Percentiles rank a stretch among this genome's conserved stretches.
phyloP scores from a whole-genome alignment of 2,113 vertebrate species.

The Bettongia penicillata region DNA sequence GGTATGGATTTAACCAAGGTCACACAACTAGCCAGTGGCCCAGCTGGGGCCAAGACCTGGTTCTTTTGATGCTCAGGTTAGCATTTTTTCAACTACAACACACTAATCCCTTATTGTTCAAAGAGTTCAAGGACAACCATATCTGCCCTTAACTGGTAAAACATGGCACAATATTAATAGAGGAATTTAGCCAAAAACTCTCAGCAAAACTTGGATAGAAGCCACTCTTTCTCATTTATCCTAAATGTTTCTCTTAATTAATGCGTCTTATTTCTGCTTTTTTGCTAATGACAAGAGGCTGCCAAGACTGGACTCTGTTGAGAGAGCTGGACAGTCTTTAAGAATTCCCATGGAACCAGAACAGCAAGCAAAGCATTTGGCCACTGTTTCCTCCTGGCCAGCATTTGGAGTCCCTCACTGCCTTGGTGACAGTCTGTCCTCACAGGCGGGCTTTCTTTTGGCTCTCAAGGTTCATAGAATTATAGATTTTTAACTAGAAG shows the following conservation, averaged over 20 bases:
- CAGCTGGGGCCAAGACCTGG: not conserved
- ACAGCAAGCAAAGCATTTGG: not conserved
- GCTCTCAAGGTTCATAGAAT: not conserved
- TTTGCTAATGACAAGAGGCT: constrained; percentile 28
- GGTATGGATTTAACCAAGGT: not conserved
- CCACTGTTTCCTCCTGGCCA: not conserved
- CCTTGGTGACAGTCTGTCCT: not conserved
- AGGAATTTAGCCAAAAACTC: not conserved
- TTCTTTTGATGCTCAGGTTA: not conserved
- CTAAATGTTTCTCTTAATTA: not conserved
- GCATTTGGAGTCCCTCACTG: not conserved
- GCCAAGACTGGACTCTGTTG: constrained; percentile 2
- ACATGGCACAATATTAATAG: not conserved
- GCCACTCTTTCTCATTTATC: constrained; percentile 10
- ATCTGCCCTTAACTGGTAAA: not conserved
- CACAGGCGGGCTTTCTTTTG: too few species aligned
- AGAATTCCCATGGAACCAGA: not conserved
- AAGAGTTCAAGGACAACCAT: not conserved
- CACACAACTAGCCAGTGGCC: not conserved
- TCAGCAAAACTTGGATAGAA: constrained; percentile 28
- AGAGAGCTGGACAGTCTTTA: not conserved
- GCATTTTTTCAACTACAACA: not conserved
- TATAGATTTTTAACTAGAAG: not conserved
- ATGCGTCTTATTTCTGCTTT: not conserved
- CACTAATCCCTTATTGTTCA: not conserved